Evolutionary conservation across 1,140 invertebrate species (phyloP).

Genomic region (Dufourea novaeangliae): DNA sequence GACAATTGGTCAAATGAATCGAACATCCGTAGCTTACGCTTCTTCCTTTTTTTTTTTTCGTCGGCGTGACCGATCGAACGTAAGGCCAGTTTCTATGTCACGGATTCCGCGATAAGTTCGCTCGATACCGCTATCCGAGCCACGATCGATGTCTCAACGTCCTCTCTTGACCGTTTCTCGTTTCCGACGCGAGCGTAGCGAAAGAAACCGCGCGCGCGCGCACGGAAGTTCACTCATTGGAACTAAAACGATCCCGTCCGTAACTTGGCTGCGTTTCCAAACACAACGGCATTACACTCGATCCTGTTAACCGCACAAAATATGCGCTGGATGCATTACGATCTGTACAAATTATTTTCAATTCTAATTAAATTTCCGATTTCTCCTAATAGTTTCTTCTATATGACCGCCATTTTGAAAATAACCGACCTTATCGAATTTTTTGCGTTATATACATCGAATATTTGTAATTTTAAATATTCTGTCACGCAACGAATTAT

Average conservation of each 20-base stretch:
- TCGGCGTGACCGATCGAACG: conserved; percentile 19
- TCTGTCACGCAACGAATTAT: not conserved
- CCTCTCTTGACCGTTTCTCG: conserved; percentile 28
- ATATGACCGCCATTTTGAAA: too few species aligned
- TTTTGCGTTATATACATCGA: too few species aligned
- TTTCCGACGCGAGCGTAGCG: conserved; percentile 11
- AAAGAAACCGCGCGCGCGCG: conserved; percentile 27
- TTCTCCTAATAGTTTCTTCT: too few species aligned
- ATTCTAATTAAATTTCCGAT: not conserved
- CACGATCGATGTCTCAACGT: conserved; percentile 33
- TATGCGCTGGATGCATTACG: too few species aligned
- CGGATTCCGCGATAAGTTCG: conserved; percentile 20
- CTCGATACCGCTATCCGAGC: conserved; percentile 29
- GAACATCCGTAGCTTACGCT: too few species aligned
- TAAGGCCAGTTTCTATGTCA: conserved; percentile 22
- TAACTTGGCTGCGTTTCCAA: not conserved
- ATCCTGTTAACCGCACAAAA: not conserved
- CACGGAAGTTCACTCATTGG: conserved; percentile 23
- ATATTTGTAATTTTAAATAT: not conserved
- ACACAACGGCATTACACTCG: not conserved
- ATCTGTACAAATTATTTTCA: not conserved
- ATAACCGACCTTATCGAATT: too few species aligned
- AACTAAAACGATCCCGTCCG: conserved; percentile 11
- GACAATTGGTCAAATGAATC: too few species aligned
- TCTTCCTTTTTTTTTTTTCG: too few species aligned